These are phyloP conservation scores for Acrocephalus arundinaceus DNA, from an alignment of 2,113 vertebrate species.

Conservation along the genomic window DNA sequence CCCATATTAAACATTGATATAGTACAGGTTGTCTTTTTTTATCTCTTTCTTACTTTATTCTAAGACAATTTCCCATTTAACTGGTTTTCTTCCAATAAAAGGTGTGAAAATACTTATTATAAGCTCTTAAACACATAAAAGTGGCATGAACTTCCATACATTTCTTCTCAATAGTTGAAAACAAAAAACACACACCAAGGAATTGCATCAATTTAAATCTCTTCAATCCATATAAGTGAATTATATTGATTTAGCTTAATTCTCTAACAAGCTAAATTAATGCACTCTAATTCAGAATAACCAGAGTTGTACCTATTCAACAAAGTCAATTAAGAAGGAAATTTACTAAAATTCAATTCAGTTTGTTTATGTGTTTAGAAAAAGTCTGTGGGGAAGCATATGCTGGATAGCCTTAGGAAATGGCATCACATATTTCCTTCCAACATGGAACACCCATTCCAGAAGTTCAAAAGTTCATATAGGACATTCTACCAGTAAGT, in stretches of 20 bases:
- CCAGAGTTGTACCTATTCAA: not conserved
- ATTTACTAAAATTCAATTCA: not conserved
- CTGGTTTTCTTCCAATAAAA: not conserved
- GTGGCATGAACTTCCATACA: not conserved
- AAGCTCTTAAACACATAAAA: not conserved
- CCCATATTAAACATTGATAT: not conserved
- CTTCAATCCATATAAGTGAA: slow-evolving; percentile 3
- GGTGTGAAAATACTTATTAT: not conserved
- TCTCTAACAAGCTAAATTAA: slow-evolving; percentile 11
- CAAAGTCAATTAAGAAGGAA: not conserved
- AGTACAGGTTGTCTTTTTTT: not conserved
- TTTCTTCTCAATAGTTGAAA: not conserved
- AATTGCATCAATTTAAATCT: not conserved
- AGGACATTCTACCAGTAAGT: not conserved
- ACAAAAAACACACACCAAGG: not conserved
- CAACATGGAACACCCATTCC: not conserved
- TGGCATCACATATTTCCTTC: not conserved
- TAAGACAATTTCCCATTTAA: not conserved
- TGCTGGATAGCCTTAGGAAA: not conserved
- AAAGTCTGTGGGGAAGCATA: not conserved
- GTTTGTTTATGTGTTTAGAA: not conserved
- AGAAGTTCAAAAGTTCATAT: not conserved
- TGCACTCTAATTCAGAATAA: not conserved
- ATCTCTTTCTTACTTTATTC: not conserved
- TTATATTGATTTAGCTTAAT: slow-evolving; percentile 14